A percentile compares a stretch with the other conserved stretches of the same genome.
phyloP scores from a whole-genome alignment of 2,888 invertebrate genomes.

The Callinectes sapidus region DNA sequence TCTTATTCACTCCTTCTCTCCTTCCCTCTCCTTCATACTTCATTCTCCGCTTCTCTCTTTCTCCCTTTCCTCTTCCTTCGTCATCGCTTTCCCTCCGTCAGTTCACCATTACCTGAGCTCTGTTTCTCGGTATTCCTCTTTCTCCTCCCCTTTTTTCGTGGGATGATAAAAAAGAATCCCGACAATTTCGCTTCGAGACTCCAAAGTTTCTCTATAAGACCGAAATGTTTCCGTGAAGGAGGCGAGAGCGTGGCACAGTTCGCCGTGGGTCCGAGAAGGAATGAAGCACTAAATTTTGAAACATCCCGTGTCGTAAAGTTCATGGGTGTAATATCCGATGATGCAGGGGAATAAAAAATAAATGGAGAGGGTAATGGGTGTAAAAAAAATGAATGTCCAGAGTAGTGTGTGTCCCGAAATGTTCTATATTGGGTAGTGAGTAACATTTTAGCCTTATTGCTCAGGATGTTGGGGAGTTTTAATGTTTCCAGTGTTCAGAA shows the following conservation, averaged over 20 bases:
- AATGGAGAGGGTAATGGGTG: not conserved
- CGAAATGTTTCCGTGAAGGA: slow-evolving; percentile 5
- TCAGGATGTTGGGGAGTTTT: no score
- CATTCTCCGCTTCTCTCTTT: not conserved
- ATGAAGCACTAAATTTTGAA: not conserved
- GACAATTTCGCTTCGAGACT: slow-evolving; percentile 14
- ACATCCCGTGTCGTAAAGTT: not conserved
- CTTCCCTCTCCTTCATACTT: not conserved
- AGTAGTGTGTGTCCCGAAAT: not conserved
- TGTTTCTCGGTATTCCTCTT: not conserved
- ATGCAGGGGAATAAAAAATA: not conserved
- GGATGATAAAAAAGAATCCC: slow-evolving; percentile 7
- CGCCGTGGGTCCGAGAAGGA: slow-evolving; percentile 19
- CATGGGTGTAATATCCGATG: slow-evolving; percentile 19
- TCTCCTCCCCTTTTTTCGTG: not conserved
- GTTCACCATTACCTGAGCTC: not conserved
- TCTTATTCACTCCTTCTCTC: not conserved
- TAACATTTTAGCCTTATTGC: no score
- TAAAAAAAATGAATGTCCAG: not conserved
- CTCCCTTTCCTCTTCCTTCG: not conserved
- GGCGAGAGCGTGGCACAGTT: not conserved
- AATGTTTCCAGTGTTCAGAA: no score
- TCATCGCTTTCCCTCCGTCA: not conserved
- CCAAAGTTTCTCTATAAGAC: slow-evolving; percentile 27
- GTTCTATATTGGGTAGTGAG: no score